Evolutionary conservation across 2,113 vertebrate species (phyloP), one percentile per base, ranked within the genome.

Genomic region (Desmodus rotundus): DNA sequence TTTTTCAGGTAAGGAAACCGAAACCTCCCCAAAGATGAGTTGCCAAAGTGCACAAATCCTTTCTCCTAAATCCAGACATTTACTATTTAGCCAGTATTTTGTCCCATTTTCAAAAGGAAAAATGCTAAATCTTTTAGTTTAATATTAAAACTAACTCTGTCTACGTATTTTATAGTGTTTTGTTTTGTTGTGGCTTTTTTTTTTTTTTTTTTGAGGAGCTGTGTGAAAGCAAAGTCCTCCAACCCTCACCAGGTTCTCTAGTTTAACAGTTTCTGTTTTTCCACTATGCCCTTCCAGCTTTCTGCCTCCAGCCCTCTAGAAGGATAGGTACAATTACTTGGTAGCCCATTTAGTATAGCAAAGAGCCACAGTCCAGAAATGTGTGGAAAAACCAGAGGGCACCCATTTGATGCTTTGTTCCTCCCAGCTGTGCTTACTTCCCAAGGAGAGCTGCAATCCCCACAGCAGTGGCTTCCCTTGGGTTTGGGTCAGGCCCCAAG

Each of bases 311-410:
- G 81, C 92, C 72, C 87, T 92, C 65, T 70, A 26, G 17, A 52
- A 74, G 84, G 74, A 81, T 50, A 94, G 96, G 91, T 89, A 83
- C 95, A 95, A 97, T 97, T 97, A 96, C 96, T 96, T 41, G 85
- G 89, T 67, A 92, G 87, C 74, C 80, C 96, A 96, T 87, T 97
- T 97, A 97, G 87, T 96, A 97, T 95, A 97, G 96, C 96, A 97
- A 97, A 98, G 97, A 92, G 84, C 65, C 2, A 31, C 76, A 92
- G 96, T 96, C 89, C 96, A 96, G 87, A 97, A 96, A 96, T 77
- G 85, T 92, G 86, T 87, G 87, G 91, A 89, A 80, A 96, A 97
- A 70, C 68, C 89, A 92, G 92, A 94, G 95, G 94, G 81, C 76
- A 74, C 90, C 96, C 94, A 90, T 74, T 95, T 76, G 87, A 65